Base-by-base conservation (phyloP, 2,113 vertebrate species). In the Charina bottae region DNA sequence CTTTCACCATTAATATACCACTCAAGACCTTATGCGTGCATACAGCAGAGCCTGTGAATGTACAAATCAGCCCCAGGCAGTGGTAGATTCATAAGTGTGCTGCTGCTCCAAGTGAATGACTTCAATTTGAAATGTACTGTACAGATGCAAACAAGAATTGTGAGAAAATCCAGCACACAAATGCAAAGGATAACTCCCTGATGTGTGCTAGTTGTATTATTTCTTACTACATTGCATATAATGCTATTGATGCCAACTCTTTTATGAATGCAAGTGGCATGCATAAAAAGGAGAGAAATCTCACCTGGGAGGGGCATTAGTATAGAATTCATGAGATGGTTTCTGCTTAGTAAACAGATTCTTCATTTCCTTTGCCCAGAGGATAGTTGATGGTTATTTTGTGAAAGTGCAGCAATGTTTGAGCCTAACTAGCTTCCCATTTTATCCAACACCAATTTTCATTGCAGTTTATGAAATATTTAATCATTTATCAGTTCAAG, bases 381-480 rank as follows among this genome's bases (percentile, higher is more conserved):
- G 88, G 53, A 87, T 93, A 94, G 88, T 90, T 96, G 94, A 94
- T 95, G 95, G 90, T 46, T 46, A 6, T 87, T 96, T 88, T 92
- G 91, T 92, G 95, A 93, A 95, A 94, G 89, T 90, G 93, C 88
- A 23, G 11, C 56, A 94, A 62, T 85, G 90, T 85, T 56, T 26
- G 55, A 87, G 89, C 28, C 62, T 59, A 94, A 6, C 33, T 91
- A 93, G 89, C 94, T 93, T 92, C 78, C 62, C 4, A 17, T 93
- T 96, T 96, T 90, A 91, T 93, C 92, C 92, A 84, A 83, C 93
- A 92, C 95, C 93, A 92, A 68, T 86, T 84, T 96, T 95, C 95
- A 93, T 93, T 93, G 88, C 95, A 96, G 97, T 97, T 97, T 93
- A 94, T 94, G 58, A 95, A 96, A 97, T 96, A 95, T 96, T 97